A percentile compares a stretch with the other conserved stretches of the same genome.
Evolutionary conservation across 2,113 vertebrate species (phyloP).

Genomic region (Dipodomys merriami): DNA sequence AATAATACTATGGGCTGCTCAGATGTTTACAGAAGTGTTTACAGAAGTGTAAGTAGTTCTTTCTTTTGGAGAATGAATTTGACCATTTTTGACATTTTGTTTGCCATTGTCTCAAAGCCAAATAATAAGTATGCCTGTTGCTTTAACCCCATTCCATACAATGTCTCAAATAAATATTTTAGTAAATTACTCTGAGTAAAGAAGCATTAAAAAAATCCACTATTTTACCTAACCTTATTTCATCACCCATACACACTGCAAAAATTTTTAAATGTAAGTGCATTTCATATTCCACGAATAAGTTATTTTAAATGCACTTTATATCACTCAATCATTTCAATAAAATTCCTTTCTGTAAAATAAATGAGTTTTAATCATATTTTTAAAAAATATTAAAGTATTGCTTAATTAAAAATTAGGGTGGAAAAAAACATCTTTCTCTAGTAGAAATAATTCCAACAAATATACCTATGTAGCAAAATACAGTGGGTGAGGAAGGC

Average conservation of each 20-base stretch:
- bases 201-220: not conserved
- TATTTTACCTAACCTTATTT: not conserved
- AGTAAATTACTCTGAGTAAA: not conserved
- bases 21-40: not conserved
- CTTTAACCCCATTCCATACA: not conserved
- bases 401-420: not conserved
- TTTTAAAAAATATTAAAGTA: not conserved
- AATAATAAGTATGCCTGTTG: not conserved
- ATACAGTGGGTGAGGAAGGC: rapidly evolving
- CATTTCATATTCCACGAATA: not conserved
- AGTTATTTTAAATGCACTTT: not conserved
- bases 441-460: not conserved
- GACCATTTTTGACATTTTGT: not conserved
- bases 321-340: not conserved
- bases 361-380: not conserved
- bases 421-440: not conserved
- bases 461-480: not conserved
- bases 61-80: not conserved
- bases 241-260: not conserved
- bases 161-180: not conserved
- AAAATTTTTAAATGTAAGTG: not conserved
- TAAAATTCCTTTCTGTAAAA: not conserved
- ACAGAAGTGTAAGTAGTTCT: too few relatives aligned
- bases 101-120: not conserved
- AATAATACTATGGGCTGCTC: not conserved